Percentiles rank a stretch among this genome's conserved stretches.
phyloP scores from a whole-genome alignment of 2,113 vertebrate genomes.

The Dasyornis broadbenti region DNA sequence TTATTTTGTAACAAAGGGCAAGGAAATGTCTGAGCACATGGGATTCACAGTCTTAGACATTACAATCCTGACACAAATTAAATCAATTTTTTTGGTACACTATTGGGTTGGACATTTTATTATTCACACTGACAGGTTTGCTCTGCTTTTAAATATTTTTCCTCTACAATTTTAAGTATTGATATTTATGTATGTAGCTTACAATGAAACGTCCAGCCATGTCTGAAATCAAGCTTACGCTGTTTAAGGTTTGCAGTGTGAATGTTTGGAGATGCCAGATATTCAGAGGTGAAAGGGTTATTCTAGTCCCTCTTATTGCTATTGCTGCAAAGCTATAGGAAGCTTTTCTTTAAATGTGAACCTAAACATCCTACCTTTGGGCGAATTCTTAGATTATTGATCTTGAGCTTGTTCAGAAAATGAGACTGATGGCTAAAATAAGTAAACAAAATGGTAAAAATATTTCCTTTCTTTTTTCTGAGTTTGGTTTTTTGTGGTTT shows the following conservation, averaged over 20 bases:
- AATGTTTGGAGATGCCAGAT: not conserved
- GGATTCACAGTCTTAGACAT: not conserved
- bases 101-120: not conserved
- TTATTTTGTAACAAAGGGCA: not conserved
- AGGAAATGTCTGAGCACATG: not conserved
- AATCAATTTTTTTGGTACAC: not conserved
- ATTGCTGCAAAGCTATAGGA: not conserved
- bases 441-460: not conserved
- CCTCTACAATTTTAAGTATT: not conserved
- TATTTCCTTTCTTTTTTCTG: not conserved
- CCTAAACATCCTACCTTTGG: not conserved
- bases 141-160: not conserved
- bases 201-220: not conserved
- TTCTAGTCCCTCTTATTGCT: not conserved
- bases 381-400: rapidly evolving
- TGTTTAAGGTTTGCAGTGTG: not conserved
- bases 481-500: not conserved
- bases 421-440: not conserved
- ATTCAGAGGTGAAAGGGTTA: not conserved
- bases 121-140: not conserved
- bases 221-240: not conserved
- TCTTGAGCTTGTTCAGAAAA: not conserved
- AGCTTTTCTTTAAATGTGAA: not conserved
- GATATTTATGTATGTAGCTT: not conserved
- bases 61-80: not conserved